Percentiles rank a stretch among this genome's conserved stretches.
These are phyloP conservation scores for Urocolius indicus DNA, from an alignment of 2,113 vertebrate genomes.

Conservation along the genomic window DNA sequence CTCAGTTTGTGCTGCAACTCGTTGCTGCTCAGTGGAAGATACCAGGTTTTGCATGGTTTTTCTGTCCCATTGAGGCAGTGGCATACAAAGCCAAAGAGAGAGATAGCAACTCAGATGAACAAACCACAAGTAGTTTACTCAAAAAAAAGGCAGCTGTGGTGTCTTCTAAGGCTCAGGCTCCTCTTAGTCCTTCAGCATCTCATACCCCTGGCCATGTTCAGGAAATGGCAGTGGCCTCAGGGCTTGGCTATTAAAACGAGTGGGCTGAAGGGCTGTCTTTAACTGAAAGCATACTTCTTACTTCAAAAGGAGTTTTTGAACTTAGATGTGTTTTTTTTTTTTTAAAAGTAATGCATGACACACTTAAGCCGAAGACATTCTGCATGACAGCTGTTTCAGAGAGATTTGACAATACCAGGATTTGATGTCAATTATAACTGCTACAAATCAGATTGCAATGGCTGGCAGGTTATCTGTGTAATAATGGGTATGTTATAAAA, in stretches of 20 bases:
- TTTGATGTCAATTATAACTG: slow-evolving; percentile 28
- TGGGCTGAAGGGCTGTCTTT: not conserved
- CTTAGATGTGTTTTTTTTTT: not conserved
- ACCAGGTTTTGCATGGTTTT: not conserved
- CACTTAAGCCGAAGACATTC: not conserved
- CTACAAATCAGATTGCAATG: slow-evolving; percentile 23
- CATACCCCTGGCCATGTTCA: not conserved
- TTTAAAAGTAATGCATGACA: not conserved
- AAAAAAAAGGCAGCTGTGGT: not conserved
- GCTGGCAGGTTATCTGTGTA: slow-evolving; percentile 26
- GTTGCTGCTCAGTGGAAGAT: not conserved
- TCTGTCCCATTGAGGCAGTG: not conserved
- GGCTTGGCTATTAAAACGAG: not conserved
- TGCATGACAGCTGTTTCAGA: not conserved
- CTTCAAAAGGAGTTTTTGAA: not conserved
- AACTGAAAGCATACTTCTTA: not conserved
- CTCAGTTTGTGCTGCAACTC: not conserved
- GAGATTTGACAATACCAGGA: slow-evolving; percentile 10
- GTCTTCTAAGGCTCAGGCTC: not conserved
- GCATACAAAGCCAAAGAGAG: not conserved
- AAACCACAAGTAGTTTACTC: not conserved
- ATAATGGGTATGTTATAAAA: slow-evolving; percentile 19
- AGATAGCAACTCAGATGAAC: not conserved
- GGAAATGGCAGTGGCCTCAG: accelerated
- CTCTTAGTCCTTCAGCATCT: not conserved